These are phyloP conservation scores for Aplochiton taeniatus DNA, from an alignment of 2,797 vertebrate species.

Conservation along the genomic window DNA sequence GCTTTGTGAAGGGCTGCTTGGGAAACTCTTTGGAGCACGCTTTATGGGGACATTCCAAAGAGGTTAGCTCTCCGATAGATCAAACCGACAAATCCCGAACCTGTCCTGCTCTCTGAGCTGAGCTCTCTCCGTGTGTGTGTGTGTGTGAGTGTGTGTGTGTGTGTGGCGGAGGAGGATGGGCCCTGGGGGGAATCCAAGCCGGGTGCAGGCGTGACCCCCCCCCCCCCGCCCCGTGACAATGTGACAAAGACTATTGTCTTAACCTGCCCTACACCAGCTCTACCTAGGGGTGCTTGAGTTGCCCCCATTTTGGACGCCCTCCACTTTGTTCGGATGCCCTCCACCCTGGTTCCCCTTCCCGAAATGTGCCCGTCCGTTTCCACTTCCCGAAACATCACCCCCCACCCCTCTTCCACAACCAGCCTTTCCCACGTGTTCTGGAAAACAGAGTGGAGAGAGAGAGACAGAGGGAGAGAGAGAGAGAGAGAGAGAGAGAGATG, in stretches of 20 bases:
- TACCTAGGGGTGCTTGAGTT: too few relatives aligned
- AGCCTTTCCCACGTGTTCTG: conserved; percentile 40
- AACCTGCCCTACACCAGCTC: background rate
- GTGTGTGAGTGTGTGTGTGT: conserved; percentile 7
- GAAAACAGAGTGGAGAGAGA: conserved; percentile 13
- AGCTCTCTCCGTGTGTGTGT: conserved; percentile 9
- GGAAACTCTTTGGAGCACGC: too few relatives aligned
- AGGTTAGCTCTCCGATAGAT: conserved; percentile 5
- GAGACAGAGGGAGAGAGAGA: conserved; percentile 25
- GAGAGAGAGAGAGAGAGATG: too few relatives aligned
- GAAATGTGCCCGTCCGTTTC: too few relatives aligned
- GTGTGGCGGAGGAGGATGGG: background rate
- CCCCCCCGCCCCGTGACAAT: too few relatives aligned
- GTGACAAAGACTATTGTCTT: background rate
- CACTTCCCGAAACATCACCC: conserved; percentile 11
- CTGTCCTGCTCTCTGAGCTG: background rate
- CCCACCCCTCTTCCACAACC: background rate
- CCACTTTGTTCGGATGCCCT: too few relatives aligned
- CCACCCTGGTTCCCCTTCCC: background rate
- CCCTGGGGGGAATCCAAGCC: background rate
- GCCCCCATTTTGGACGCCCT: too few relatives aligned
- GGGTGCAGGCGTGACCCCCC: background rate
- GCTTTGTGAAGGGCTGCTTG: too few relatives aligned
- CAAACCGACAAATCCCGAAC: conserved; percentile 2
- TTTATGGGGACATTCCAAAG: conserved; percentile 13